Base-by-base conservation (phyloP, 2,113 vertebrate genomes). In the Epinephelus cyanopodus region DNA sequence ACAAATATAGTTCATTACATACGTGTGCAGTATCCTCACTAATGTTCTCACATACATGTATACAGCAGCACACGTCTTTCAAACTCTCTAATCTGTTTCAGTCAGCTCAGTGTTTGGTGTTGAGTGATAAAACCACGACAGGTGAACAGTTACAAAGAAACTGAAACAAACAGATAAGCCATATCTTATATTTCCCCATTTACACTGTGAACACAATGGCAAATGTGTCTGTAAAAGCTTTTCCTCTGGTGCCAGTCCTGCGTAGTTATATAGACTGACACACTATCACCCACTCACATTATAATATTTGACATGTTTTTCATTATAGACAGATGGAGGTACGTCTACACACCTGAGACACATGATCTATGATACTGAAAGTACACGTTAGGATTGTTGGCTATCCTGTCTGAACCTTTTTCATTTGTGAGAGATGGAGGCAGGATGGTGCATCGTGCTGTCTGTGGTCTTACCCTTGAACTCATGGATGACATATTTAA, bases 401-500 rank as follows among this genome's bases (percentile, higher is more conserved):
- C 7, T 45, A 19, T 37, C 25, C 23, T 12, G 17, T 7, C 37
- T 58, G 53, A 50, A 27, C 23, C 15, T 2, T 4, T 3, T 63
- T 81, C 2, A 1, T 13, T 45, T 67, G 23, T 29, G 6, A 37
- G 33, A 37, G 33, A 6, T 37, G 5, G 6, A 37, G 6, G 33
- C 33, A 13, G 19, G 42, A 45, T 45, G 7, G 42, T 45, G 42
- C 8, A 45, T 3, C 11, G 8, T 9, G 42, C 42, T 12, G 42
- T 7, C 42, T 42, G 9, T 12, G 42, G 8, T 45, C 48, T 65
- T 96, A 99, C 98, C 97, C 95, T 97, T 89, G 94, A 99, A 99
- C 42, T 97, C 93, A 89, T 99, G 95, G 52, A 99, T 87, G 18
- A 97, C 53, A 53, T 95, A 99, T 2, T 96, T 97, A 29, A 97